phyloP scores from a whole-genome alignment of 2,113 vertebrate genomes.

The Caranx ignobilis region DNA sequence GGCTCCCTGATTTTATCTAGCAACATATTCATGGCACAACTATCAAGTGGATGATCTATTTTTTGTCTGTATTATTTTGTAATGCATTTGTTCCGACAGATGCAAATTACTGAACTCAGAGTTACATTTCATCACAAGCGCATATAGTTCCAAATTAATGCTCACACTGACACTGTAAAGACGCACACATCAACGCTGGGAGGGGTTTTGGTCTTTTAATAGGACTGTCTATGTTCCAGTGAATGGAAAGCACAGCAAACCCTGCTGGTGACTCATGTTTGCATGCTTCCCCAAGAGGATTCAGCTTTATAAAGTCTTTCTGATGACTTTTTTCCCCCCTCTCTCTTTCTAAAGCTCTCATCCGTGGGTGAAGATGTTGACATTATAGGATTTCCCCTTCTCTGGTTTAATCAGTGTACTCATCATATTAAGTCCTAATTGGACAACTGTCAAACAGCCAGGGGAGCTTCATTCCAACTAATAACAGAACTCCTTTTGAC shows the following conservation, averaged over 20 bases:
- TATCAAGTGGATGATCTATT: not conserved
- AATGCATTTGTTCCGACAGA: not conserved
- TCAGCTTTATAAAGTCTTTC: conserved; percentile 39
- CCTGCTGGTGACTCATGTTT: conserved; percentile 68
- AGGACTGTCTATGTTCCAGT: conserved; percentile 21
- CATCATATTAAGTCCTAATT: conserved; percentile 60
- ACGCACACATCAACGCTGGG: conserved; percentile 34
- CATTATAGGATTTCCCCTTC: conserved; percentile 41
- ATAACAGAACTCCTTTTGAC: conserved; percentile 49
- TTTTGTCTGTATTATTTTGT: conserved; percentile 3
- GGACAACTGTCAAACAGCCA: conserved; percentile 62
- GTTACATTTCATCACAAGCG: conserved; percentile 3
- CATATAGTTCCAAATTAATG: conserved; percentile 1
- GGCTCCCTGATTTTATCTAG: conserved; percentile 10
- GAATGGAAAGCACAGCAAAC: conserved; percentile 29
- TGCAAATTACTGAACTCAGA: not conserved
- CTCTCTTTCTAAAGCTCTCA: conserved; percentile 32
- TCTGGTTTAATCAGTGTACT: conserved; percentile 57
- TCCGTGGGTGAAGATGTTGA: conserved; percentile 39
- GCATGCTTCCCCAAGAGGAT: conserved; percentile 41
- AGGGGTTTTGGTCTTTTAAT: conserved; percentile 25
- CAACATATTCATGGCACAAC: not conserved
- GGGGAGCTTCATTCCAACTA: conserved; percentile 32
- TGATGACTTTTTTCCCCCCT: conserved; percentile 19
- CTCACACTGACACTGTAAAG: conserved; percentile 3